Evolutionary conservation across 2,888 invertebrate genomes (phyloP), one percentile per base, ranked within the genome.

Genomic region (Raillietiella orientalis): DNA sequence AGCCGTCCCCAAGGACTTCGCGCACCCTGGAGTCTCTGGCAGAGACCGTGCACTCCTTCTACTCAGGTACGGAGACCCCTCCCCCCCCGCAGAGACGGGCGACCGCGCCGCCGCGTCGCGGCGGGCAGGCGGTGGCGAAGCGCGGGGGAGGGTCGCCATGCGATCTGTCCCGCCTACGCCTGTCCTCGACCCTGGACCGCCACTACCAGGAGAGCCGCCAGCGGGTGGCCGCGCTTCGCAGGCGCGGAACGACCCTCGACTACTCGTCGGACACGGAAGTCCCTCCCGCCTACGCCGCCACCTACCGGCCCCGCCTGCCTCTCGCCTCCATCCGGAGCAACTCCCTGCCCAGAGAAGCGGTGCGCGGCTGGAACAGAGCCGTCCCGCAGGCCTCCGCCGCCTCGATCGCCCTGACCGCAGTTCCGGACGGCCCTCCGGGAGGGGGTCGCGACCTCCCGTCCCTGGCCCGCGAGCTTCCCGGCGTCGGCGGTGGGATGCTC

Each of bases 181-280:
- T 32, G 28, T 32, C 33, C 28, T 32, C 37, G 23, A 37, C 38
- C 45, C 50, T 22, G 42, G 44, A 33, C 41, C 47, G 36, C 38
- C 44, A 12, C 50, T 58, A 31, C 49, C 29, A 28, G 25, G 10
- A 30, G 24, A 16, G 34, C 37, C 9, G 33, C 35, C 6, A 35
- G 36, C n/a, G 35, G 35, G 11, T 38, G 40, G 15, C 35, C 39
- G 21, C 35, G 35, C 14, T 38, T 37, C 23, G 34, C 30, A 33
- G 35, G 26, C 28, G 33, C 34, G n/a, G n/a, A n/a, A n/a, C n/a
- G n/a, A n/a, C n/a, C 43, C 51, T 84, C 42, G 77, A 79, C 49
- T 79, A 79, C 46, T 82, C 82, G 14, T 84, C 84, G 25, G 87
- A 87, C 42, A 84, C 87, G 1, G 87, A 90, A 52, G 72, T 74